Conservation (phyloP, 2,888 invertebrate genomes). For the Empis stercorea region DNA sequence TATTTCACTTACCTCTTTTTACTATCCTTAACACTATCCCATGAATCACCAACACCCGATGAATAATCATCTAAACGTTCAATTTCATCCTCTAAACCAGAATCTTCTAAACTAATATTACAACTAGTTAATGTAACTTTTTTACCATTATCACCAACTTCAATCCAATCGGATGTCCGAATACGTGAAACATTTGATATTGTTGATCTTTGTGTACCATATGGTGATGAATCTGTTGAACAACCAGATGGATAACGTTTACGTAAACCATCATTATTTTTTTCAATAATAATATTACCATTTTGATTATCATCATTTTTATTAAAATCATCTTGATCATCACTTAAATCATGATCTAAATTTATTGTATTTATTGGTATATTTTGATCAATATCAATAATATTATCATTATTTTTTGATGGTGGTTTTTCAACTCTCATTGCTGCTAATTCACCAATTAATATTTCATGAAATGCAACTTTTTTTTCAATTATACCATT, state of each 20-base stretch:
- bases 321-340: conserved; percentile 22
- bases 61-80: conserved; percentile 36
- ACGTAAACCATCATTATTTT: conserved; percentile 19
- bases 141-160: conserved; percentile 42
- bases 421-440: conserved; percentile 39
- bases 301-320: conserved; percentile 22
- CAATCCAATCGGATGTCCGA: conserved; percentile 42
- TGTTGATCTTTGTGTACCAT: conserved; percentile 30
- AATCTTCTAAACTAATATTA: conserved; percentile 44
- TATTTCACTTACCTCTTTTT: conserved; percentile 19
- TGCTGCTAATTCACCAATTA: conserved; percentile 55
- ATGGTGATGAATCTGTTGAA: conserved; percentile 35
- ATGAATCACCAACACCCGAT: conserved; percentile 36
- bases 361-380: too few relatives aligned
- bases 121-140: conserved; percentile 43
- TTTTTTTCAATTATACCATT: conserved; percentile 26
- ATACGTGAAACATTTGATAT: conserved; percentile 18
- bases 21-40: conserved; percentile 37
- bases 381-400: conserved; percentile 7
- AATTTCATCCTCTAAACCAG: conserved; percentile 34
- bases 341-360: conserved; percentile 4
- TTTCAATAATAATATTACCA: conserved; percentile 20
- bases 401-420: background rate
- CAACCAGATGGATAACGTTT: conserved; percentile 34
- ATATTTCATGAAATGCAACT: conserved; percentile 46